These are phyloP conservation scores for Erythrolamprus reginae DNA, from an alignment of 2,113 vertebrate species.

Conservation along the genomic window DNA sequence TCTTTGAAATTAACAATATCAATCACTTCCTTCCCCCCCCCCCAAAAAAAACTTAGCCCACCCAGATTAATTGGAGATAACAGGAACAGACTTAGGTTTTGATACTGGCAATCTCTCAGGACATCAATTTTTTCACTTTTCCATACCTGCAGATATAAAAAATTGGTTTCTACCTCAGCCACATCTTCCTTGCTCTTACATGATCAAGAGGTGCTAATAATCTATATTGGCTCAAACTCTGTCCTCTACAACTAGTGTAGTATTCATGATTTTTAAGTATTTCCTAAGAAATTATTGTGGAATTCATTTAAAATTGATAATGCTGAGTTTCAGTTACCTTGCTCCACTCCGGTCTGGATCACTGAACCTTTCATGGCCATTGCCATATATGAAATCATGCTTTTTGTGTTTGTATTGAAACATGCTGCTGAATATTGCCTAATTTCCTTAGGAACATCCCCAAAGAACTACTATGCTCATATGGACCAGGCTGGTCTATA, in stretches of 20 bases:
- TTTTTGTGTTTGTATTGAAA: too few relatives aligned
- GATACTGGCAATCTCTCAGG: slow-evolving; percentile 28
- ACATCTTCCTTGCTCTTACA: slow-evolving; percentile 77
- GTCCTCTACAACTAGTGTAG: slow-evolving; percentile 67
- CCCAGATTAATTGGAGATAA: not conserved
- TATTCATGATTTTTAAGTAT: slow-evolving; percentile 69
- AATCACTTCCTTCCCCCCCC: slow-evolving; percentile 58
- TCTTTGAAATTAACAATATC: slow-evolving; percentile 66
- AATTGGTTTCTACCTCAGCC: slow-evolving; percentile 77
- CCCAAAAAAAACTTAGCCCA: not conserved
- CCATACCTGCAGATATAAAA: slow-evolving; percentile 71
- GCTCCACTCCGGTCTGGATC: not conserved
- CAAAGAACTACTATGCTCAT: slow-evolving; percentile 73
- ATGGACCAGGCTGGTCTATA: slow-evolving; percentile 76
- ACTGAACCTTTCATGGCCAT: not conserved
- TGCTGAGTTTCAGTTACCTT: not conserved
- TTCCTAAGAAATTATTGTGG: slow-evolving; percentile 71
- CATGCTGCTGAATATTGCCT: not conserved
- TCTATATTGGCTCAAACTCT: slow-evolving; percentile 66
- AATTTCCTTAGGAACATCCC: slow-evolving; percentile 68
- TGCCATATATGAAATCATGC: not conserved
- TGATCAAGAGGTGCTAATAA: slow-evolving; percentile 69
- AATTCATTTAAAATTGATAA: slow-evolving; percentile 38
- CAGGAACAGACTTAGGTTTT: not conserved
- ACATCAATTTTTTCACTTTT: slow-evolving; percentile 66